These are phyloP conservation scores for Hydropsyche tenuis DNA, from an alignment of 1,140 invertebrate species.

Conservation along the genomic window DNA sequence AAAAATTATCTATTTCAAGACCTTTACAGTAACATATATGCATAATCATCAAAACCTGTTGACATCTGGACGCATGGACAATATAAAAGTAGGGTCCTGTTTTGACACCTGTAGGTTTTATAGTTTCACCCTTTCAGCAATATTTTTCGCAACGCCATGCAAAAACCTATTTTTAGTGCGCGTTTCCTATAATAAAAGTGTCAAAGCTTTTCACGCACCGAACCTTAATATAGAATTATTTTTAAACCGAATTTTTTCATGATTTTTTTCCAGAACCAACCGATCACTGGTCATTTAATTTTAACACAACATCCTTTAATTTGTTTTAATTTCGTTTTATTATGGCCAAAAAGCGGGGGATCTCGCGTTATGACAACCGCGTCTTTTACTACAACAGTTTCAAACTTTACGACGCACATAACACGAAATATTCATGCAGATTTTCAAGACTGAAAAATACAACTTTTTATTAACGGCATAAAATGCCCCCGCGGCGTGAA, in stretches of 20 bases:
- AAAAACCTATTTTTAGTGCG: no score
- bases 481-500: background rate
- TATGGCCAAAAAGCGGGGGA: background rate
- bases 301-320: no score
- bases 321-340: background rate
- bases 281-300: no score
- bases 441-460: constrained; percentile 7
- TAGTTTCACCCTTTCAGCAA: constrained; percentile 8
- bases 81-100: background rate
- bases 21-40: background rate
- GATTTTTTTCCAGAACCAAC: no score
- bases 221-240: background rate
- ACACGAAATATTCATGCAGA: constrained; percentile 19
- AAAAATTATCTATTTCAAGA: no score
- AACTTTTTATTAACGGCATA: background rate
- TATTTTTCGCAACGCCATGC: background rate
- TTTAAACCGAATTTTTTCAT: no score
- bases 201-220: background rate
- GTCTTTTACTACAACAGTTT: background rate
- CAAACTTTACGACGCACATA: constrained; percentile 1
- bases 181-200: background rate
- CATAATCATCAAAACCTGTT: constrained; percentile 3
- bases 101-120: background rate
- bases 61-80: background rate
- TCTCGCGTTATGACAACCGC: background rate